Base-by-base conservation (phyloP, 1,140 invertebrate species). In the Drosophila elegans region DNA sequence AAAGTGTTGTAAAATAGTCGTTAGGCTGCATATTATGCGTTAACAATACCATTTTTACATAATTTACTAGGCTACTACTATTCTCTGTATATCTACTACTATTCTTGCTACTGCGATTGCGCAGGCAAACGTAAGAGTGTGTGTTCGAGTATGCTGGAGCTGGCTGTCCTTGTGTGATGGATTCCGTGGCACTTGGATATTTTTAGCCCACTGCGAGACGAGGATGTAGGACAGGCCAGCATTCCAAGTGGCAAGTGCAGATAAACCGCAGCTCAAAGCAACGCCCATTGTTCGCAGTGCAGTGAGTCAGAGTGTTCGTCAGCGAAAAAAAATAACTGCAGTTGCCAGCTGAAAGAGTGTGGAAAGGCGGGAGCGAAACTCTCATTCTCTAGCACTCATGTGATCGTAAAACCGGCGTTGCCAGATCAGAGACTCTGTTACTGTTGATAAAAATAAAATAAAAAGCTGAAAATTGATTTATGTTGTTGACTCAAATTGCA, bases 401-500 rank as follows among this genome's bases (percentile, higher is more conserved):
- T 76, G 73, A 76, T 76, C 73, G 49, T 56, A 13, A n/a, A n/a
- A 4, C 9, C 39, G 38, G 53, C 52, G 66, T 71, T 71, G 68
- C 68, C 68, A 76, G 72, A 67, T 44, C 41, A 38, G 21, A 27
- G n/a, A 13, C 11, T 7, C 44, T 44, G 27, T 54, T 16, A 66
- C 29, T 41, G 34, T 42, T 67, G 61, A 66, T 54, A 75, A 66
- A 75, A 42, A 32, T 6, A 32, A 32, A 7, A 2, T 32, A 32
- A 21, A 21, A 21, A 3, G 12, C 51, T 51, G 4, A 7, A 76
- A 77, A 73, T 63, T 77, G 52, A 88, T 72, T 86, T 82, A 82
- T 78, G 66, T 45, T 80, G 57, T 83, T 84, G 60, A 80, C 62
- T 76, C 41, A 61, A 51, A 80, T 88, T 88, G 61, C 80, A 84